Evolutionary conservation across 2,888 invertebrate genomes (phyloP).

Genomic region (Stratiomys singularior): DNA sequence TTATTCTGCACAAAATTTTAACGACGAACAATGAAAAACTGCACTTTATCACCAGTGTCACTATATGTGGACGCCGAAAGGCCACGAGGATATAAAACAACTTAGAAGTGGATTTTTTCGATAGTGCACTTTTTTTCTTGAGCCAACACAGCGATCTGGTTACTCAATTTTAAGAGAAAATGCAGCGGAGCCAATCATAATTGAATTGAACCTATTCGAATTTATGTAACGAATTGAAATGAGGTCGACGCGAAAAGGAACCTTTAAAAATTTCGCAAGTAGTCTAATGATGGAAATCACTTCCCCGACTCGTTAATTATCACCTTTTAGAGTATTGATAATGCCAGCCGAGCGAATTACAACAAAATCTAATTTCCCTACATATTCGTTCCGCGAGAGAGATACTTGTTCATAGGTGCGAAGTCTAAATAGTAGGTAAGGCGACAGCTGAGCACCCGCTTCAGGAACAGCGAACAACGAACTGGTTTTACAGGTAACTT

Average conservation of each 20-base stretch:
- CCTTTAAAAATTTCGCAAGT: no score
- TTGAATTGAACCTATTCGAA: no score
- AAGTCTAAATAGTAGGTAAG: neutral
- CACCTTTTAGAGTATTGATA: neutral
- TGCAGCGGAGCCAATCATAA: neutral
- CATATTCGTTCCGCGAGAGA: neutral
- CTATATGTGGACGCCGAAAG: neutral
- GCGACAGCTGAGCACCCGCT: slow-evolving; percentile 47
- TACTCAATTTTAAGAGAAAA: slow-evolving; percentile 6
- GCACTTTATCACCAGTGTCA: slow-evolving; percentile 17
- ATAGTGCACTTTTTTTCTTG: neutral
- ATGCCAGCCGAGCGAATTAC: neutral
- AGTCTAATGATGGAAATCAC: neutral
- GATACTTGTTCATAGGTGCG: neutral
- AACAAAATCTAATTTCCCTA: slow-evolving; percentile 13
- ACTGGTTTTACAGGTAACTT: slow-evolving; percentile 49
- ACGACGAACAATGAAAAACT: neutral
- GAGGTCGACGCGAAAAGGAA: neutral
- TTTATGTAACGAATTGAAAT: neutral
- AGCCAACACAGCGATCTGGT: neutral
- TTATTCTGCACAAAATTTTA: neutral
- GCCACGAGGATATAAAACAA: neutral
- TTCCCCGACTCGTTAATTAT: neutral
- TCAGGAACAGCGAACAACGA: slow-evolving; percentile 46
- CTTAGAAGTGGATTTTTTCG: neutral